These are phyloP conservation scores for Sycobia sp. DNA, from an alignment of 1,140 invertebrate genomes.

Conservation along the genomic window DNA sequence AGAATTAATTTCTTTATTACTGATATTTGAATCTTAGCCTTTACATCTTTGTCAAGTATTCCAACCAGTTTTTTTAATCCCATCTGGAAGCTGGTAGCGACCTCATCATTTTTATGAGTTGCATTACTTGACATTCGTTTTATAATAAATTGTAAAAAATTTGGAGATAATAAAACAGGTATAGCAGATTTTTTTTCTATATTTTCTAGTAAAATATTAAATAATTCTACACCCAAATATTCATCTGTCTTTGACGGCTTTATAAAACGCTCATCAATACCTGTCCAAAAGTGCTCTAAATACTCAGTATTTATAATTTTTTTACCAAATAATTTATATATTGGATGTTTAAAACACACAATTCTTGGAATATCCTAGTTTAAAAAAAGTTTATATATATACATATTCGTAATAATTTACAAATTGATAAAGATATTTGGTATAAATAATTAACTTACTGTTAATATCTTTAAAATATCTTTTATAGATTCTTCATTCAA, in stretches of 20 bases:
- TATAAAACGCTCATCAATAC: slow-evolving; percentile 64
- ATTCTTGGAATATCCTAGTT: slow-evolving; percentile 67
- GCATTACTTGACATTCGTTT: slow-evolving; percentile 62
- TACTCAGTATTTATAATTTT: slow-evolving; percentile 59
- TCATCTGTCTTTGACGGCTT: slow-evolving; percentile 68
- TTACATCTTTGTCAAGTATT: slow-evolving; percentile 59
- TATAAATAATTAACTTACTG: slow-evolving; percentile 60
- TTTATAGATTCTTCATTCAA: slow-evolving; percentile 64
- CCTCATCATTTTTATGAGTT: slow-evolving; percentile 58
- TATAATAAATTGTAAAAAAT: slow-evolving; percentile 63
- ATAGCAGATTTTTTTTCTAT: slow-evolving; percentile 58
- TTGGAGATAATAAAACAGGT: slow-evolving; percentile 61
- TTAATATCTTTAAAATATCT: slow-evolving; percentile 64
- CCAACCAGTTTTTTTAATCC: slow-evolving; percentile 63
- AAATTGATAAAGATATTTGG: slow-evolving; percentile 13
- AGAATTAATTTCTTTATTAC: slow-evolving; percentile 69
- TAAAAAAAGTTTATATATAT: background rate
- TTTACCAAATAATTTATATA: slow-evolving; percentile 65
- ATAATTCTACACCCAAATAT: slow-evolving; percentile 62
- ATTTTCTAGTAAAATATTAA: slow-evolving; percentile 62
- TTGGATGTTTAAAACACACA: slow-evolving; percentile 65
- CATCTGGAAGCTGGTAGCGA: slow-evolving; percentile 56
- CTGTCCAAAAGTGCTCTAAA: slow-evolving; percentile 62
- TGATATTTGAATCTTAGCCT: slow-evolving; percentile 62
- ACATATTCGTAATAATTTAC: background rate